phyloP scores from a whole-genome alignment of 1,140 invertebrate genomes.

The Apis mellifera region Amel_HAv3.1 CM009944.2:7860501-7861000 shows the following conservation, averaged over 20 bases:
- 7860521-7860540: neutral
- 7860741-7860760: neutral
- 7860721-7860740: too few species aligned
- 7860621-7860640: neutral
- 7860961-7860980: neutral
- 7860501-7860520: neutral
- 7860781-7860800: neutral
- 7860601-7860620: slow-evolving; percentile 42
- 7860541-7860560: neutral
- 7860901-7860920: slow-evolving; percentile 3
- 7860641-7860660: neutral
- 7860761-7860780: neutral
- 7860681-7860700: slow-evolving; percentile 26
- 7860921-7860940: neutral
- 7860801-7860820: slow-evolving; percentile 32
- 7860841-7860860: neutral
- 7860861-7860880: neutral
- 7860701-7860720: slow-evolving; percentile 15
- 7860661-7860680: neutral
- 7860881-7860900: neutral
- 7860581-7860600: slow-evolving; percentile 25
- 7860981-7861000: too few species aligned
- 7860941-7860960: neutral
- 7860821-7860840: slow-evolving; percentile 3
- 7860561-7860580: slow-evolving; percentile 35